Conservation (phyloP, 1,140 invertebrate genomes). For the Caenorhabditis remanei region DNA sequence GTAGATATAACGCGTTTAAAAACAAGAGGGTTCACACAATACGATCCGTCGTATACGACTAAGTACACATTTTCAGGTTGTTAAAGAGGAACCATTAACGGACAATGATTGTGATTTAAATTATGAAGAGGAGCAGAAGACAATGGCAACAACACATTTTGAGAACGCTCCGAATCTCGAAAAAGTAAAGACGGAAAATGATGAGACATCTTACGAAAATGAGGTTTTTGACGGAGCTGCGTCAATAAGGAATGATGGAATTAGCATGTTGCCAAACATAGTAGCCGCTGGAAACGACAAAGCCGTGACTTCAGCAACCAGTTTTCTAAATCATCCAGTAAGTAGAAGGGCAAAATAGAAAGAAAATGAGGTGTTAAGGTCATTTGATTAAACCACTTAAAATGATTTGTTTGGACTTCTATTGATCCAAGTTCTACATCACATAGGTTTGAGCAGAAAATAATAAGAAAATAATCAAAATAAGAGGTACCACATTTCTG, state of each 20-base stretch:
- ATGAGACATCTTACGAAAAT: not conserved
- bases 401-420: no score
- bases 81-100: conserved; percentile 27
- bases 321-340: conserved; percentile 1
- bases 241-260: not conserved
- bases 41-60: no score
- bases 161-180: not conserved
- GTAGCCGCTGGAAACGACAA: not conserved
- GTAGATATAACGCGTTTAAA: no score
- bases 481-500: no score
- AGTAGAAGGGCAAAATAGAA: not conserved
- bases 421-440: no score
- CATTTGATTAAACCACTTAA: no score
- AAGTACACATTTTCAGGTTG: not conserved
- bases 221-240: not conserved
- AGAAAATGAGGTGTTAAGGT: no score
- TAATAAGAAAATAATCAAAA: no score
- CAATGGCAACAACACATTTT: not conserved
- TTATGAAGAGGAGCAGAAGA: not conserved
- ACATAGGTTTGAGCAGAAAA: no score
- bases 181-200: not conserved
- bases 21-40: no score
- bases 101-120: not conserved
- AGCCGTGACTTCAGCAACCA: not conserved
- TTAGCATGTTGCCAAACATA: not conserved